These are phyloP conservation scores for Ploceus nigricollis DNA, from an alignment of 2,113 vertebrate genomes.

Conservation along the genomic window DNA sequence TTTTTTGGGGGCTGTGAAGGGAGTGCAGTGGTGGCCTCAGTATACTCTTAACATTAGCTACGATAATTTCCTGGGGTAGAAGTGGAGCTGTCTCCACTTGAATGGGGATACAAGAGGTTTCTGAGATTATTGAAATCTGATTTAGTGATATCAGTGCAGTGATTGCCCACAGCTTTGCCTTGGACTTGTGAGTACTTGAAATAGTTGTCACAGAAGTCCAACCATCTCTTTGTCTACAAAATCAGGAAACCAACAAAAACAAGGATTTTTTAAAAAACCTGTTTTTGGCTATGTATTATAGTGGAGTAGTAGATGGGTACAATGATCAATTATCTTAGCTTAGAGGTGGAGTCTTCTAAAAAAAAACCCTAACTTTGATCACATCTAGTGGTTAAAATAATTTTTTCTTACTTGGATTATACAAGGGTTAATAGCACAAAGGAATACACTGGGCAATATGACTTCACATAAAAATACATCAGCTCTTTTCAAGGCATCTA, in stretches of 20 bases:
- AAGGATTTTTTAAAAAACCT: not conserved
- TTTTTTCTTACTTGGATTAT: not conserved
- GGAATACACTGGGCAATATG: not conserved
- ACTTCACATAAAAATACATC: not conserved
- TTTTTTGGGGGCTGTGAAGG: not conserved
- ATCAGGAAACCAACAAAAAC: not conserved
- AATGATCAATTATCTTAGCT: not conserved
- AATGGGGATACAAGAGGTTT: not conserved
- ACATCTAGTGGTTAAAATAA: not conserved
- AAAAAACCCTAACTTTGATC: not conserved
- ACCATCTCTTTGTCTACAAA: not conserved
- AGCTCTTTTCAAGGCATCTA: not conserved
- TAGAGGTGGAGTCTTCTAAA: not conserved
- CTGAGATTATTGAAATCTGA: not conserved
- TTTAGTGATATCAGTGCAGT: not conserved
- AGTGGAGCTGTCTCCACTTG: not conserved
- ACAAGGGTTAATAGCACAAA: not conserved
- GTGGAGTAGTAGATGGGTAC: not conserved
- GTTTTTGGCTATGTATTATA: not conserved
- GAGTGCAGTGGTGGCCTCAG: not conserved
- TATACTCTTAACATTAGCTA: not conserved
- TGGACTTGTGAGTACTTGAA: not conserved
- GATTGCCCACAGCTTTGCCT: not conserved
- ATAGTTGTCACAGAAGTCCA: not conserved
- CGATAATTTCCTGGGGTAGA: not conserved